Evolutionary conservation across 2,113 vertebrate species (phyloP), one percentile per base, ranked within the genome.

Genomic region (Ia io): DNA sequence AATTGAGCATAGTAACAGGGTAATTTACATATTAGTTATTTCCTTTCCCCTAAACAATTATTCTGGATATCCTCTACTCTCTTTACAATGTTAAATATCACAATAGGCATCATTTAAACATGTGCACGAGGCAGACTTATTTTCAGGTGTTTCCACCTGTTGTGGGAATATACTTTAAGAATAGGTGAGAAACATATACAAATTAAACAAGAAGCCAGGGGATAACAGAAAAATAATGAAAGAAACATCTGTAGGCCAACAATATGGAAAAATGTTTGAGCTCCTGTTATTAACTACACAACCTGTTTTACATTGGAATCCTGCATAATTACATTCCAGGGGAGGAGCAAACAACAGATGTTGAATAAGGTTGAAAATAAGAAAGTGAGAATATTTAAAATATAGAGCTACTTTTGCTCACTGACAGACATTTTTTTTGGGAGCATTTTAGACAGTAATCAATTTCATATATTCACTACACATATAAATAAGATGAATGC

Each of bases 401-500:
- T 69, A 47, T 67, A 44, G 71, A 92, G 69, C 63, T 89, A 78
- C 84, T 80, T 42, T 97, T 96, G 35, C 86, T 98, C 78, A 96
- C 78, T 67, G 63, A 87, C 88, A 97, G 86, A 74, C 9, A 85
- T 73, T 97, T 84, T n/a, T 96, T 97, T 97, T 97, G 90, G 82
- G 97, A 98, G 95, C 59, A 91, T 42, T 95, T 97, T 95, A 97
- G 96, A 88, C 92, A 96, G 83, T 83, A 96, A 95, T 98, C 53
- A 94, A 97, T 98, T 97, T 96, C 74, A 96, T 71, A 96, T 97
- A 97, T 96, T 98, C 80, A 97, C 93, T 97, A 93, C 71, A 96
- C 90, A 96, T 98, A 98, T 98, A 92, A 97, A 53, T 65, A 98
- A 97, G 94, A 98, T 98, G 97, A 98, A 97, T 95, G 84, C 97